A percentile compares a stretch with the other conserved stretches of the same genome.
Conservation (phyloP, 2,797 vertebrate genomes). For the Cyprinodon diabolis region DNA sequence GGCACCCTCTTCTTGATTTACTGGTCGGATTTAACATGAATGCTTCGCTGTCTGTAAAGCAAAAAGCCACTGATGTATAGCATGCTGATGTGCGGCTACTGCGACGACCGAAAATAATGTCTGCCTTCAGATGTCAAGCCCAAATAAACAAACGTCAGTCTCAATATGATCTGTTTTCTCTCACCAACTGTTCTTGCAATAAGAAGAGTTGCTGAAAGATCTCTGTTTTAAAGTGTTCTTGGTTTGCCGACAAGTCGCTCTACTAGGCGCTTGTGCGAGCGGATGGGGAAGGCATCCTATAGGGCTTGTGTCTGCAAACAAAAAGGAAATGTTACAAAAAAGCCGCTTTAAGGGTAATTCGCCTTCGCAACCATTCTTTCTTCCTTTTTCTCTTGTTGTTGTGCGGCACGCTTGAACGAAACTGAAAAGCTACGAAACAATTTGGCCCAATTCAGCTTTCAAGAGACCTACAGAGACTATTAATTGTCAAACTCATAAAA, state of each 20-base stretch:
- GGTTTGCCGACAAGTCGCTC: constrained; percentile 37
- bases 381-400: constrained; percentile 59
- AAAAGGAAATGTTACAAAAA: constrained; percentile 71
- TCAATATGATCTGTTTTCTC: constrained; percentile 61
- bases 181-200: constrained; percentile 32
- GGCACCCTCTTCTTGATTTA: constrained; percentile 67
- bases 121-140: constrained; percentile 49
- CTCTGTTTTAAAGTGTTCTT: constrained; percentile 42
- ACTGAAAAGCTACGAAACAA: constrained; percentile 77
- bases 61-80: constrained; percentile 34
- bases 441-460: constrained; percentile 78
- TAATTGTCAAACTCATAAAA: constrained; percentile 77
- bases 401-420: constrained; percentile 74
- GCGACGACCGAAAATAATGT: constrained; percentile 47
- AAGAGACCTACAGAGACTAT: constrained; percentile 75
- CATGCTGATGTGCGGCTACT: constrained; percentile 46
- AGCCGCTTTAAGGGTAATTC: constrained; percentile 62
- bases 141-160: constrained; percentile 63
- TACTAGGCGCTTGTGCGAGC: constrained; percentile 14
- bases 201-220: constrained; percentile 53
- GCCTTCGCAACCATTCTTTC: constrained; percentile 64
- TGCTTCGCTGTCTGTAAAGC: constrained; percentile 53
- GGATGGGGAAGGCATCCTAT: constrained; percentile 35
- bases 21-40: constrained; percentile 44
- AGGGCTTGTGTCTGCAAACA: constrained; percentile 47